Percentiles rank a stretch among this genome's conserved stretches.
Conservation (phyloP, 2,797 vertebrate species). For the Acanthopagrus latus region DNA sequence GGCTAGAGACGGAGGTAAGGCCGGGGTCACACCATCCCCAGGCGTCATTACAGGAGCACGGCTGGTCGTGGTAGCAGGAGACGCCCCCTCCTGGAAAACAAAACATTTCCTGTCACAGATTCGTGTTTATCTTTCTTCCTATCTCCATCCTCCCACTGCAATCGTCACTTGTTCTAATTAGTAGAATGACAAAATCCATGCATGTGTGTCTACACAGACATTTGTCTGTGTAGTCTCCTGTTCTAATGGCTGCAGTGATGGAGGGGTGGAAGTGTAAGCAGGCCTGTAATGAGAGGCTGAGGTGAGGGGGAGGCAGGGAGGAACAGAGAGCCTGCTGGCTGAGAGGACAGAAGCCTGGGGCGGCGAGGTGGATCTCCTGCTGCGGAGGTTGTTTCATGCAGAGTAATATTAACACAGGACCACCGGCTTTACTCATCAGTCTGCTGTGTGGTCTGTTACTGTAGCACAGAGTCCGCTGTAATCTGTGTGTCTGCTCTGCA, state of each 20-base stretch:
- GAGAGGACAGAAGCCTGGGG: slow-evolving; percentile 58
- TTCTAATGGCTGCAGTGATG: slow-evolving; percentile 67
- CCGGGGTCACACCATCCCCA: slow-evolving; percentile 36
- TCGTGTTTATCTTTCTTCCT: slow-evolving; percentile 25
- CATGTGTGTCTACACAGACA: slow-evolving; percentile 20
- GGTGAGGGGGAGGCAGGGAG: slow-evolving; percentile 35
- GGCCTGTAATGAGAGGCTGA: slow-evolving; percentile 69
- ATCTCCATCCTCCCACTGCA: slow-evolving; percentile 9
- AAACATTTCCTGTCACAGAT: slow-evolving; percentile 29
- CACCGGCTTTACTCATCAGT: slow-evolving; percentile 40
- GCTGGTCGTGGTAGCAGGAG: slow-evolving; percentile 44
- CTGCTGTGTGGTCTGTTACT: slow-evolving; percentile 34
- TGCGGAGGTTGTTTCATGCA: slow-evolving; percentile 37
- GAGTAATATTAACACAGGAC: slow-evolving; percentile 60
- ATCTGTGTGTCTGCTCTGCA: slow-evolving; percentile 23
- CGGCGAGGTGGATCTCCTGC: slow-evolving; percentile 65
- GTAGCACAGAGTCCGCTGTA: slow-evolving; percentile 4
- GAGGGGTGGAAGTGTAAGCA: slow-evolving; percentile 51
- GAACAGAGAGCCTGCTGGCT: slow-evolving; percentile 48
- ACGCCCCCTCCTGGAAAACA: slow-evolving; percentile 60
- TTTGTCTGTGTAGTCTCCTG: slow-evolving; percentile 23
- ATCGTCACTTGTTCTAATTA: slow-evolving; percentile 56
- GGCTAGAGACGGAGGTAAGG: slow-evolving; percentile 41
- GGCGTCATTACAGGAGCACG: slow-evolving; percentile 38
- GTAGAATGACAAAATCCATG: slow-evolving; percentile 51